These are phyloP conservation scores for Ceriagrion tenellum DNA, from an alignment of 2,888 invertebrate genomes.

Conservation along the genomic window DNA sequence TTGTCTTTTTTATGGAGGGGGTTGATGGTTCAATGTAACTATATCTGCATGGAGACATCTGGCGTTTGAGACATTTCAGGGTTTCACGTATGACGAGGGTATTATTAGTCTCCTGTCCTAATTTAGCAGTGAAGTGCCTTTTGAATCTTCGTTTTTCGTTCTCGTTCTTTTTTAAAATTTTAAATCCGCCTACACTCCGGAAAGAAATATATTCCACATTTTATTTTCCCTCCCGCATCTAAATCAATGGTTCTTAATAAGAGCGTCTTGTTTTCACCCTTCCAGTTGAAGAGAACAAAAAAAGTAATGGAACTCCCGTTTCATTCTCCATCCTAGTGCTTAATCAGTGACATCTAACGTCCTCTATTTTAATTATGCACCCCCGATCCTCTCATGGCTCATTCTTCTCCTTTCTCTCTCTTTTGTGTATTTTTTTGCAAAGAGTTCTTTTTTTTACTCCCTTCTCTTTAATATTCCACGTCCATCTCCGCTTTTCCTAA, in stretches of 20 bases:
- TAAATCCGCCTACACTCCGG: not conserved
- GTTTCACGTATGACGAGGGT: not conserved
- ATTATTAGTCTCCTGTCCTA: not conserved
- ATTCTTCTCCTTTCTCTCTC: not conserved
- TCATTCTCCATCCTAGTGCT: constrained; percentile 1
- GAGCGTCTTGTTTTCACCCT: not conserved
- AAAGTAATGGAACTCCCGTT: not conserved
- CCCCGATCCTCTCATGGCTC: too few species aligned
- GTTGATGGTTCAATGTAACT: too few species aligned
- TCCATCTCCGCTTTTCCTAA: not conserved
- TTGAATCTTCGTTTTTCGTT: not conserved
- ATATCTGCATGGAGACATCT: too few species aligned
- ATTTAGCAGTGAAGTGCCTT: not conserved
- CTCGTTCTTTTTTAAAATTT: not conserved
- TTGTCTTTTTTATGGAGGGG: too few species aligned
- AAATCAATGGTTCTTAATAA: not conserved
- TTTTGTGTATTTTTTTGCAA: not conserved
- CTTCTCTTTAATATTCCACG: not conserved
- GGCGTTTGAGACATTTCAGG: not conserved
- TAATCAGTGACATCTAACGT: constrained; percentile 25
- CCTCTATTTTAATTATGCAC: constrained; percentile 39
- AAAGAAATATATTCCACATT: not conserved
- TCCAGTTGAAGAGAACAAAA: not conserved
- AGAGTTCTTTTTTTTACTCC: not conserved
- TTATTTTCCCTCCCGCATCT: not conserved